These are phyloP conservation scores for Lasiurus borealis DNA, from an alignment of 2,113 vertebrate species.

Conservation along the genomic window DNA sequence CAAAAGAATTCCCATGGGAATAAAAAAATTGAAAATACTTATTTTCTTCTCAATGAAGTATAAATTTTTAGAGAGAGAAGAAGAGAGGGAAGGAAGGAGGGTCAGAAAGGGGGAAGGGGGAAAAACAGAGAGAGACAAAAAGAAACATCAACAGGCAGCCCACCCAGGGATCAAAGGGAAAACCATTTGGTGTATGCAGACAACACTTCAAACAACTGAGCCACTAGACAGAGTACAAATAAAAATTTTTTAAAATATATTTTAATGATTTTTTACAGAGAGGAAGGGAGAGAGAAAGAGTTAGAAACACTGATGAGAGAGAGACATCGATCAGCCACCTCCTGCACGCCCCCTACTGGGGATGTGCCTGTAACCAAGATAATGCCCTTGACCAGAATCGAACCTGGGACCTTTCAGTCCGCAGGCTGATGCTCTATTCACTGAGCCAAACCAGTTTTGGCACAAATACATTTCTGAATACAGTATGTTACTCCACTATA, in stretches of 20 bases:
- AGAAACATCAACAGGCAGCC: background rate
- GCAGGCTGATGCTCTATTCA: too few species aligned
- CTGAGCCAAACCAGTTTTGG: too few species aligned
- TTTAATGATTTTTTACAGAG: too few species aligned
- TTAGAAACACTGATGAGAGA: too few species aligned
- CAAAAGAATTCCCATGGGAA: constrained; percentile 23
- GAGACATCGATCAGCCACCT: too few species aligned
- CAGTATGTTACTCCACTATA: background rate
- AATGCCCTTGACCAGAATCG: too few species aligned
- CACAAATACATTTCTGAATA: constrained; percentile 41
- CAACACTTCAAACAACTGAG: background rate
- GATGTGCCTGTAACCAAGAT: too few species aligned
- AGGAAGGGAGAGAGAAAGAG: too few species aligned
- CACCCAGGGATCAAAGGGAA: background rate
- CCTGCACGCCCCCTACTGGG: too few species aligned
- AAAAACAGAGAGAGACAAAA: background rate
- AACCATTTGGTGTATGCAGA: background rate
- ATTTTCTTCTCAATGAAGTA: background rate
- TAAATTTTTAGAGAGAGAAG: background rate
- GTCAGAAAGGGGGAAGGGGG: too few species aligned
- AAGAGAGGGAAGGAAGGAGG: background rate
- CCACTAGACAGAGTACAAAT: background rate
- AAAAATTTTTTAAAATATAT: background rate
- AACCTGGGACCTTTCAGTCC: too few species aligned
- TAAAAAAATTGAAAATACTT: constrained; percentile 4